Percentiles rank a stretch among this genome's conserved stretches.
These are phyloP conservation scores for Iselma pallidipennis DNA, from an alignment of 2,888 invertebrate genomes.

Conservation along the genomic window DNA sequence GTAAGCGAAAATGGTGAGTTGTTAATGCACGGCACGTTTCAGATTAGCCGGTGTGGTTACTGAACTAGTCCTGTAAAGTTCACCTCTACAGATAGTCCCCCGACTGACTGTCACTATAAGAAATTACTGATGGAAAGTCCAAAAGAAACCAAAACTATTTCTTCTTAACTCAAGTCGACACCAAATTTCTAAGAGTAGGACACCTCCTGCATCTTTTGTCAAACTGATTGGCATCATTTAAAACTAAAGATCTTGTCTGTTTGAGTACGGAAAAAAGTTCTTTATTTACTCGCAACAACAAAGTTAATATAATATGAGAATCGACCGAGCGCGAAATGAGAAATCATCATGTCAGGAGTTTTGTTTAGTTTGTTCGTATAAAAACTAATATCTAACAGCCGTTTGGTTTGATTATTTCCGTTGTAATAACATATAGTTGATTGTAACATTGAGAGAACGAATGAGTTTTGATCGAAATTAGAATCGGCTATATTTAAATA, in stretches of 20 bases:
- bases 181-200: background rate
- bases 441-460: background rate
- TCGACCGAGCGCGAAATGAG: background rate
- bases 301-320: constrained; percentile 3
- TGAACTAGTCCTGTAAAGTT: constrained; percentile 36
- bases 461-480: background rate
- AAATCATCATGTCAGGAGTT: constrained; percentile 2
- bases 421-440: background rate
- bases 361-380: constrained; percentile 2
- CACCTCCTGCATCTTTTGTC: background rate
- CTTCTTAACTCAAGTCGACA: background rate
- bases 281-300: background rate
- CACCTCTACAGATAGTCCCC: constrained; percentile 18
- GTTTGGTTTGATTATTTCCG: background rate
- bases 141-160: constrained; percentile 1
- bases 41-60: constrained; percentile 46
- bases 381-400: constrained; percentile 1
- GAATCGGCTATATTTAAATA: background rate
- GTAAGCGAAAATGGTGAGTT: constrained; percentile 42
- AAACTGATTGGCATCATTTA: background rate
- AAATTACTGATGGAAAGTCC: background rate
- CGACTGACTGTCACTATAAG: constrained; percentile 4
- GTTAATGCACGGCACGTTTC: constrained; percentile 50
- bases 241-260: background rate
- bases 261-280: background rate